Percentiles rank a stretch among this genome's conserved stretches.
Conservation (phyloP, 2,113 vertebrate genomes). For the Microcebus jonahi region DNA sequence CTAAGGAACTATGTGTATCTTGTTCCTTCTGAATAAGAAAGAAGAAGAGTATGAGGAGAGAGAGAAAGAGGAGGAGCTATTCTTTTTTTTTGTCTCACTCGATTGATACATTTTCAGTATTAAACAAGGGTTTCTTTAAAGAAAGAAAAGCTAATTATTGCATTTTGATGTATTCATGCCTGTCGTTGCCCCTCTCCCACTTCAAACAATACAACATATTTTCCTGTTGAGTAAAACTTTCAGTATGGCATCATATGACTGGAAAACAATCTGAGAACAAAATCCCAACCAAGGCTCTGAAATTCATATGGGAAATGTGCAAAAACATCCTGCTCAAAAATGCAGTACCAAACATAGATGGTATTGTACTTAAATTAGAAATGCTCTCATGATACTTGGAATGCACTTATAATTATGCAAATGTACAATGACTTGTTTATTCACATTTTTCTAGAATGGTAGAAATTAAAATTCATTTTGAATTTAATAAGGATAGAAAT, state of each 20-base stretch:
- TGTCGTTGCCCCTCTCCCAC: neutral
- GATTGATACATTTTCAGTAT: neutral
- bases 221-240: conserved; percentile 31
- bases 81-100: neutral
- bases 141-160: neutral
- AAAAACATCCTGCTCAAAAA: neutral
- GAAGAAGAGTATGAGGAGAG: neutral
- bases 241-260: neutral
- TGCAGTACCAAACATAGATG: neutral
- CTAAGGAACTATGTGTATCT: neutral
- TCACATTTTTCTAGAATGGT: conserved; percentile 19
- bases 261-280: conserved; percentile 42
- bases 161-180: neutral
- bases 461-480: neutral
- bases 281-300: neutral
- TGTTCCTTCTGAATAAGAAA: neutral
- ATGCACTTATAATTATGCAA: neutral
- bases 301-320: neutral
- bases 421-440: neutral
- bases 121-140: conserved; percentile 14
- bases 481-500: neutral
- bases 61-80: neutral
- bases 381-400: neutral
- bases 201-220: neutral
- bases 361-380: conserved; percentile 28